Evolutionary conservation across 2,888 invertebrate genomes (phyloP), one percentile per base, ranked within the genome.

Genomic region (Exocentrus adspersus): DNA sequence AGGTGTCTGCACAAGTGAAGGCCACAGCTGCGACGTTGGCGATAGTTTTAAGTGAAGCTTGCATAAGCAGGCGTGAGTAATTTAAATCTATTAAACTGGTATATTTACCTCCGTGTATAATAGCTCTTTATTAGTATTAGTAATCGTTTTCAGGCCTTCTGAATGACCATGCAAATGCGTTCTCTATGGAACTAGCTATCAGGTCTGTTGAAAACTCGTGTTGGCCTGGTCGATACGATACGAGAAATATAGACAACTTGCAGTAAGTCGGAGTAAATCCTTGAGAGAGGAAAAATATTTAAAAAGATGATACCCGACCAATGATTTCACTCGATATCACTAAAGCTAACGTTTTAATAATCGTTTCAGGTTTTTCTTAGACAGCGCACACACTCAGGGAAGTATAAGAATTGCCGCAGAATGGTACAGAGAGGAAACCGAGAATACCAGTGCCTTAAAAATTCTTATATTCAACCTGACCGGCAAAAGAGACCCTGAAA

Each of bases 301-400:
- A n/a, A n/a, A n/a, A n/a, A n/a, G n/a, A n/a, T n/a, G n/a, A n/a
- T n/a, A n/a, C n/a, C n/a, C n/a, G n/a, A n/a, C n/a, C n/a, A n/a
- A n/a, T n/a, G n/a, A n/a, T n/a, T n/a, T n/a, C n/a, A n/a, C n/a
- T n/a, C n/a, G n/a, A n/a, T n/a, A n/a, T n/a, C n/a, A n/a, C n/a
- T 24, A 7, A 5, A 24, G 24, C 24, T 7, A 5, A 24, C 24
- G 24, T 24, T 24, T n/a, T n/a, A n/a, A n/a, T n/a, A n/a, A 24
- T 24, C 46, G 32, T 57, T 72, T 68, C 81, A 90, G 84, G 73
- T 89, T 92, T 76, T 91, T 87, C 75, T 82, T 99, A 24, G 99
- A 99, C 82, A 98, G 98, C 0, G 98, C 98, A 0, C 98, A 98
- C 78, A 98, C 98, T 0, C 80, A 87, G 3, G 95, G 96, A 78